Conservation (phyloP, 2,888 invertebrate species). For the Cerceris ruficornis region DNA sequence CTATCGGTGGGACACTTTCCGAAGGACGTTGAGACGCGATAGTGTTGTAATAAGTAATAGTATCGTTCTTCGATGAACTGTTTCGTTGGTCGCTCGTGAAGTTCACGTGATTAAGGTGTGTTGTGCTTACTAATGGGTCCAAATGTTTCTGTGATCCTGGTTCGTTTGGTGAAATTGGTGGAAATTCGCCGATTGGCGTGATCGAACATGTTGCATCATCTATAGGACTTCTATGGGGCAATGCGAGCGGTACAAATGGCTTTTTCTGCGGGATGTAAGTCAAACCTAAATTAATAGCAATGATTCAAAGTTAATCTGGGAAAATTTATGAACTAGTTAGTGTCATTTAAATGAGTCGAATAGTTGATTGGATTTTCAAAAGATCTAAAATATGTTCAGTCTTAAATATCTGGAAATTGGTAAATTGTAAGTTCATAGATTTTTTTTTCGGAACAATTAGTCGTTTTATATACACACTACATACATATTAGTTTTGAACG, state of each 20-base stretch:
- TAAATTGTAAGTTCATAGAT: neutral
- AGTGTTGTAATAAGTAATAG: constrained; percentile 79
- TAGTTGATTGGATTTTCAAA: neutral
- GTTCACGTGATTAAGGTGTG: constrained; percentile 74
- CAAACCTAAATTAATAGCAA: constrained; percentile 28
- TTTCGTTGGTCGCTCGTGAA: constrained; percentile 73
- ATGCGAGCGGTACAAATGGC: constrained; percentile 19
- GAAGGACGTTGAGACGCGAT: constrained; percentile 25
- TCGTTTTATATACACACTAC: too few species aligned
- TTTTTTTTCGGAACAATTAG: neutral
- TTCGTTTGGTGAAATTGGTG: constrained; percentile 75
- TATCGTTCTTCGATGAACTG: constrained; percentile 77
- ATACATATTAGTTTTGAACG: neutral
- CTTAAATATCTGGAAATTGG: neutral
- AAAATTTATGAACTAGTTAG: neutral
- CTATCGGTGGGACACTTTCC: constrained; percentile 46
- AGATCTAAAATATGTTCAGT: neutral
- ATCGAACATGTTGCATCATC: constrained; percentile 63
- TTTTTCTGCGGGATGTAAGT: constrained; percentile 32
- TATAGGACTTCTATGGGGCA: constrained; percentile 31
- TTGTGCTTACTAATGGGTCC: constrained; percentile 81
- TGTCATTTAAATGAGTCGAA: neutral
- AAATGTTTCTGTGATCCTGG: constrained; percentile 77
- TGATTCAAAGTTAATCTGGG: neutral
- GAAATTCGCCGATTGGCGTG: constrained; percentile 77